Base-by-base conservation (phyloP, 2,113 vertebrate species). In the Brachionichthys hirsutus region DNA sequence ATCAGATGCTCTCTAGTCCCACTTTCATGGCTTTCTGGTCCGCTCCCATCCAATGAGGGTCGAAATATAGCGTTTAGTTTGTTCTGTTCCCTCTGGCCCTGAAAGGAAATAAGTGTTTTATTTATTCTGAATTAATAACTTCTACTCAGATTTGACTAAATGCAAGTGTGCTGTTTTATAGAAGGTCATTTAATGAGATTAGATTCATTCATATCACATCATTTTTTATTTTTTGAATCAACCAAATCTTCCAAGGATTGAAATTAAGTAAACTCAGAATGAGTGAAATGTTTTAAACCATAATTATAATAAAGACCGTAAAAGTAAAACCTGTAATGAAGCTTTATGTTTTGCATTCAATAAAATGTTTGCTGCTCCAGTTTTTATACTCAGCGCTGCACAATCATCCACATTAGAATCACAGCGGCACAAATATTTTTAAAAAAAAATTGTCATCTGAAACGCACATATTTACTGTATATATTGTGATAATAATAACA, bases 1-100 rank as follows among this genome's bases (percentile, higher is more conserved):
- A 59, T 76, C 76, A 82, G 81, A 80, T 0, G 45, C 73, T 82
- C 87, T 90, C 62, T 77, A 75, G 77, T 86, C 84, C 78, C 87
- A 76, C 85, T 88, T 75, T 70, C 9, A 24, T 12, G 6, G 35
- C 44, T 15, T 13, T 35, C 30, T 17, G 15, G 15, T 18, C n/a
- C 45, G 16, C 14, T 46, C 38, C 40, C 30, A 0, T 17, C n/a
- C 11, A 3, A 16, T 1, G 6, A 49, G 22, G 8, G 11, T 55
- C 4, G 24, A 51, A 20, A 49, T 10, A 9, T 42, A 55, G 51
- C 34, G 13, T 13, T n/a, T 6, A 9, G 12, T 12, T 12, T 10
- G 6, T 38, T 7, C 1, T 12, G 36, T 38, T 38, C 12, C 12
- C 36, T 38, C 1, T 12, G 12, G 36, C 9, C 10, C 36, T 38